A percentile compares a stretch with the other conserved stretches of the same genome.
Evolutionary conservation across 2,888 invertebrate genomes (phyloP).

Genomic region (Mylabris sibirica): DNA sequence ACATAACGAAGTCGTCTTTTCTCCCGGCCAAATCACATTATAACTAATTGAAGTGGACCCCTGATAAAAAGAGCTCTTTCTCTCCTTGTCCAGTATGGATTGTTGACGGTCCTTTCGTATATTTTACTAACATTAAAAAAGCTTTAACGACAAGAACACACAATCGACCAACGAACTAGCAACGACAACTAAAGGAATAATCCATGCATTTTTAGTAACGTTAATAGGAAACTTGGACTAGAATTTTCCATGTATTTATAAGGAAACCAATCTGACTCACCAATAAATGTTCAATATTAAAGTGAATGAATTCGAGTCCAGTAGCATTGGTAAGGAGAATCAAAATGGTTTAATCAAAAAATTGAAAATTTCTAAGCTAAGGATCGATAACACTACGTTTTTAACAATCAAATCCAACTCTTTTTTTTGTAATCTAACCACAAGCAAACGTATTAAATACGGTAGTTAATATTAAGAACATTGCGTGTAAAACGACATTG

Average conservation of each 20-base stretch:
- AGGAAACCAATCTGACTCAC: background rate
- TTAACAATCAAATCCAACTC: background rate
- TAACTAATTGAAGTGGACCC: slow-evolving; percentile 60
- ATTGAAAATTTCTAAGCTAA: too few relatives aligned
- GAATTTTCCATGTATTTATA: background rate
- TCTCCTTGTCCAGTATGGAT: background rate
- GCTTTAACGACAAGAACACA: slow-evolving; percentile 20
- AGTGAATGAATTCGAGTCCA: background rate
- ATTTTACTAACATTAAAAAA: background rate
- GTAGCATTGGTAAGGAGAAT: background rate
- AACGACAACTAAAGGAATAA: background rate
- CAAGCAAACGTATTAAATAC: background rate
- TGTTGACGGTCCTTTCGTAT: background rate
- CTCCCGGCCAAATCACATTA: slow-evolving; percentile 60
- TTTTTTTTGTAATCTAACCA: background rate
- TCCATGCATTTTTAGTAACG: slow-evolving; percentile 29
- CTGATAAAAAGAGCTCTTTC: slow-evolving; percentile 43
- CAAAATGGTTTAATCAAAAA: background rate
- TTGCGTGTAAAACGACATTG: slow-evolving; percentile 44
- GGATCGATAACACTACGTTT: background rate
- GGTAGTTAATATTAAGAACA: slow-evolving; percentile 20
- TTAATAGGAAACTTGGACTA: slow-evolving; percentile 33
- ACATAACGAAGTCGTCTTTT: slow-evolving; percentile 60
- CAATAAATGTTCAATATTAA: background rate
- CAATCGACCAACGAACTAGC: slow-evolving; percentile 21